Evolutionary conservation across 2,888 invertebrate species (phyloP), one percentile per base, ranked within the genome.

Genomic region (Xanthorhoe designata): DNA sequence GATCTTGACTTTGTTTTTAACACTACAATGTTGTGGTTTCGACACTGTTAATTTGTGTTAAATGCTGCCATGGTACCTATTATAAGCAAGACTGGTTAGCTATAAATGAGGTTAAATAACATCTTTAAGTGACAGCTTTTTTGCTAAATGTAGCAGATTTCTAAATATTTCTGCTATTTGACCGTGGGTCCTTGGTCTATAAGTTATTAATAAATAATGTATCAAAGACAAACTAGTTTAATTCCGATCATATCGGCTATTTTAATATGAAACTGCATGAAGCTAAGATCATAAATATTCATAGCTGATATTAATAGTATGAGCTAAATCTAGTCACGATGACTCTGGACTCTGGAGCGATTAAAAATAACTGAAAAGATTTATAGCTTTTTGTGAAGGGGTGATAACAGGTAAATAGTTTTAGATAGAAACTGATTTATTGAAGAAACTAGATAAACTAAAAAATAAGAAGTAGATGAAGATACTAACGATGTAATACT

Each of bases 241-340:
- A 61, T 51, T 64, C 62, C 68, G 45, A 60, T 68, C 24, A 55
- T 60, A 62, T 60, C 47, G 32, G 51, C 59, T 69, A 65, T 65
- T 65, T 68, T 64, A 68, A 64, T 68, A 68, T 50, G 57, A 64
- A 57, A 68, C 57, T 68, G 68, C 64, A 54, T 32, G 62, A 58
- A 29, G 61, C 61, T 61, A 53, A 53, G 59, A 56, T 61, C 55
- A 64, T 68, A 64, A 64, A 68, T 68, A 68, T 68, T 68, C 61
- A 69, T 69, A 54, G 61, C 49, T 61, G 62, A 60, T 69, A 69
- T 69, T 65, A 65, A 69, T 69, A 69, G 65, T 59, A 53, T 59
- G 49, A 65, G 68, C 68, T 69, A 69, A 54, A 61, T 62, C 62
- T 50, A 60, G 62, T 17, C 60, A 45, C 42, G 50, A 49, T 64